These are phyloP conservation scores for Smutsia gigantea DNA, from an alignment of 2,797 vertebrate species.

Conservation along the genomic window DNA sequence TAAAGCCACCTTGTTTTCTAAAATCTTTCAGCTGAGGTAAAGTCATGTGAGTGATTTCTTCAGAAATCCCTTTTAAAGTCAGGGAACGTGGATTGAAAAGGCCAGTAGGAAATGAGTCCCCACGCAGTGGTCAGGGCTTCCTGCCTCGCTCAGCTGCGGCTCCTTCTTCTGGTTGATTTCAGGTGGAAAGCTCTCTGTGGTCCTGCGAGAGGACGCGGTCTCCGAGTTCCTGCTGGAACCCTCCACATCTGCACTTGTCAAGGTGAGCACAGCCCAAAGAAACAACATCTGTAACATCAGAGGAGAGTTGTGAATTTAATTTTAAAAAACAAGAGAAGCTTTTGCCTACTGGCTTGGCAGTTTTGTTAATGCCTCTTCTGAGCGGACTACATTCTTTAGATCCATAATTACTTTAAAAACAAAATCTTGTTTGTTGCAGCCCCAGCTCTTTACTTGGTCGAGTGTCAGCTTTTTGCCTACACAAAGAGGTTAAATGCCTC, in stretches of 20 bases:
- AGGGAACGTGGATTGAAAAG: not conserved
- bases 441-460: not conserved
- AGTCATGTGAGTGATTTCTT: constrained; percentile 19
- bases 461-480: not conserved
- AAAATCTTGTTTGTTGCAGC: not conserved
- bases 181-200: constrained; percentile 84
- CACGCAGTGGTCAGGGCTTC: not conserved
- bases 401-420: constrained; percentile 15
- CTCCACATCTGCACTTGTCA: constrained; percentile 61
- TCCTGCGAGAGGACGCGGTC: constrained; percentile 65
- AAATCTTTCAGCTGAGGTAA: not conserved
- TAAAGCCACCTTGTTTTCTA: constrained; percentile 10
- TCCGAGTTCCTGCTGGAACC: constrained; percentile 49
- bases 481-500: not conserved
- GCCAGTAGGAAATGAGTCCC: not conserved
- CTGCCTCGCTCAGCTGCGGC: not conserved
- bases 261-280: constrained; percentile 67
- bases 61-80: not conserved
- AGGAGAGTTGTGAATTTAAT: not conserved
- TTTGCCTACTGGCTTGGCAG: not conserved
- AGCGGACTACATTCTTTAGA: not conserved
- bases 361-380: constrained; percentile 13
- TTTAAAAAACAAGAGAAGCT: not conserved
- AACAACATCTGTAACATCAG: not conserved
- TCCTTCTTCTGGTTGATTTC: constrained; percentile 7